Percentiles rank a stretch among this genome's conserved stretches.
Conservation (phyloP, 2,888 invertebrate genomes). For the Tetramorium bicarinatum region DNA sequence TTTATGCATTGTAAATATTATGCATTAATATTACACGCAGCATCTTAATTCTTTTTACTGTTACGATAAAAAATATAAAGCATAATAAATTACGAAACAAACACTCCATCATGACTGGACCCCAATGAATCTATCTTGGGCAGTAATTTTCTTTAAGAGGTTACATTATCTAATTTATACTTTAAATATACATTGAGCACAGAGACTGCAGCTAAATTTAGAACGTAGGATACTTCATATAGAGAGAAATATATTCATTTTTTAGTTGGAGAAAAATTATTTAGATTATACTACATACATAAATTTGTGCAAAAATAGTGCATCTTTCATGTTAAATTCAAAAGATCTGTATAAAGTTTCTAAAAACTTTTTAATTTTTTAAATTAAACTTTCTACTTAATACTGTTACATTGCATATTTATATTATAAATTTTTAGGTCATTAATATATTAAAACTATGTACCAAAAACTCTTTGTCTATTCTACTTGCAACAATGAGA, state of each 20-base stretch:
- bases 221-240: conserved; percentile 51
- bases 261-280: conserved; percentile 10
- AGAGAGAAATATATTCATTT: conserved; percentile 6
- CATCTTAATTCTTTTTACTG: neutral
- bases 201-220: conserved; percentile 62
- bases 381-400: neutral
- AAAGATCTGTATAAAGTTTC: neutral
- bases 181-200: conserved; percentile 63
- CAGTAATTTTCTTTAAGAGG: conserved; percentile 72
- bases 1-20: neutral
- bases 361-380: neutral
- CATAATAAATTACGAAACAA: conserved; percentile 46
- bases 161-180: conserved; percentile 74
- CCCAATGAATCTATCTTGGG: conserved; percentile 59
- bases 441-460: neutral
- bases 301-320: neutral
- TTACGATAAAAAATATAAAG: conserved; percentile 1
- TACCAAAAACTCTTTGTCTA: neutral
- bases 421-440: neutral
- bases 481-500: neutral
- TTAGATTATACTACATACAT: neutral
- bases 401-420: neutral
- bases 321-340: neutral
- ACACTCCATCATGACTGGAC: conserved; percentile 46
- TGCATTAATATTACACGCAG: neutral